These are phyloP conservation scores for Hydrotaea diabolus DNA, from an alignment of 2,888 invertebrate species.

Conservation along the genomic window DNA sequence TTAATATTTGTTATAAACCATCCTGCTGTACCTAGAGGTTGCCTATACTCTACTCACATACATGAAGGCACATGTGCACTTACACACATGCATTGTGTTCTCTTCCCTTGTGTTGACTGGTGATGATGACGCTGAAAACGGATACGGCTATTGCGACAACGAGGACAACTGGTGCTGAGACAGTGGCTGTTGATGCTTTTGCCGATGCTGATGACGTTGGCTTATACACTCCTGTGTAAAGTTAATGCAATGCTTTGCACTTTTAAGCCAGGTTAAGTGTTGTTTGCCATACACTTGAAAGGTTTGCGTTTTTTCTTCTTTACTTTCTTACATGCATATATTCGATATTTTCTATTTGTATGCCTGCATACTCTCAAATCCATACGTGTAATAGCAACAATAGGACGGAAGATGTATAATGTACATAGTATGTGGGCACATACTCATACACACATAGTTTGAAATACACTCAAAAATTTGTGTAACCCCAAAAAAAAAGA, in stretches of 20 bases:
- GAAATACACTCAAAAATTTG: no score
- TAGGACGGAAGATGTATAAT: no score
- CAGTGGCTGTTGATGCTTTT: background rate
- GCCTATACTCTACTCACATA: background rate
- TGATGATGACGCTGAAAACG: constrained; percentile 16
- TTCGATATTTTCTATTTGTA: no score
- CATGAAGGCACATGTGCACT: background rate
- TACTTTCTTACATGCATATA: constrained; percentile 2
- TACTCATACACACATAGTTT: no score
- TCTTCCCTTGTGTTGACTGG: background rate
- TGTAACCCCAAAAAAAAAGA: no score
- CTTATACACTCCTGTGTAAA: constrained; percentile 46
- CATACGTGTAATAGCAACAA: background rate
- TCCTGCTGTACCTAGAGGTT: background rate
- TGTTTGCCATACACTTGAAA: constrained; percentile 66
- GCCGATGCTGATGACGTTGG: background rate
- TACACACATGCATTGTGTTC: background rate
- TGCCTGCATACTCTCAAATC: constrained; percentile 50
- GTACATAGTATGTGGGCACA: no score
- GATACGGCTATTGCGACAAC: no score
- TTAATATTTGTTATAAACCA: constrained; percentile 22
- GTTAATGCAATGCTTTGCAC: constrained; percentile 65
- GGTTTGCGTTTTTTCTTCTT: constrained; percentile 42
- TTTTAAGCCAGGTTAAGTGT: constrained; percentile 69
- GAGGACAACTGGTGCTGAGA: background rate